These are phyloP conservation scores for Oreochromis spilurus DNA, from an alignment of 2,113 vertebrate genomes.

Conservation along the genomic window DNA sequence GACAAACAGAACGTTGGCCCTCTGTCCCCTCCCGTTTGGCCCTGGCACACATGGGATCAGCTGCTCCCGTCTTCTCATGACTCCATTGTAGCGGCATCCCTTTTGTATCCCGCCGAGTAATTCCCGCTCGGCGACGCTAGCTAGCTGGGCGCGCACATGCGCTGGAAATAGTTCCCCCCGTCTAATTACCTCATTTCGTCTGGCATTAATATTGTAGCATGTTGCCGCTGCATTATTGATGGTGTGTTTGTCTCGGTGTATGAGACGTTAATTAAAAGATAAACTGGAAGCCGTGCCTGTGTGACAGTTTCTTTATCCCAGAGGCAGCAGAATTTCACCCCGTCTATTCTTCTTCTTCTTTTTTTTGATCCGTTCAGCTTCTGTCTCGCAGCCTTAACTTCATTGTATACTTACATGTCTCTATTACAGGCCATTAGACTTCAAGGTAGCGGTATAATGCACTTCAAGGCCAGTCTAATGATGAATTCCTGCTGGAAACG, in stretches of 20 bases:
- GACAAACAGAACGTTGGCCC: constrained; percentile 63
- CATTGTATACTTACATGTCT: constrained; percentile 30
- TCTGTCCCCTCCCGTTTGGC: constrained; percentile 28
- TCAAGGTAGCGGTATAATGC: constrained; percentile 33
- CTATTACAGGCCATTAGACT: constrained; percentile 26
- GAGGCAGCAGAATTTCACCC: constrained; percentile 17
- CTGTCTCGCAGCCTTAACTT: neutral
- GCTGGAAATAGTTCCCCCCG: constrained; percentile 36
- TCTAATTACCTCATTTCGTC: constrained; percentile 58
- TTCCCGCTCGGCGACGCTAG: neutral
- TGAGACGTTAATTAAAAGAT: constrained; percentile 65
- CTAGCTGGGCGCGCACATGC: neutral
- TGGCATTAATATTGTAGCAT: constrained; percentile 61
- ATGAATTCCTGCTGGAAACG: constrained; percentile 14
- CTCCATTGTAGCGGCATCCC: neutral
- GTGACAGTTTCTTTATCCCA: constrained; percentile 42
- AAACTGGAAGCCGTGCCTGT: constrained; percentile 29
- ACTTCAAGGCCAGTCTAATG: constrained; percentile 22
- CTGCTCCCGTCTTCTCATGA: constrained; percentile 30
- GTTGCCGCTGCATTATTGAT: constrained; percentile 60
- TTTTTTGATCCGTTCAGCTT: constrained; percentile 1
- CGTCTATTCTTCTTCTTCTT: neutral
- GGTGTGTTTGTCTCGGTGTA: constrained; percentile 52
- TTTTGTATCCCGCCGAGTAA: neutral
- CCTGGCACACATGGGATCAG: constrained; percentile 46